phyloP scores from a whole-genome alignment of 2,888 invertebrate genomes.

The Ophion costatus region DNA sequence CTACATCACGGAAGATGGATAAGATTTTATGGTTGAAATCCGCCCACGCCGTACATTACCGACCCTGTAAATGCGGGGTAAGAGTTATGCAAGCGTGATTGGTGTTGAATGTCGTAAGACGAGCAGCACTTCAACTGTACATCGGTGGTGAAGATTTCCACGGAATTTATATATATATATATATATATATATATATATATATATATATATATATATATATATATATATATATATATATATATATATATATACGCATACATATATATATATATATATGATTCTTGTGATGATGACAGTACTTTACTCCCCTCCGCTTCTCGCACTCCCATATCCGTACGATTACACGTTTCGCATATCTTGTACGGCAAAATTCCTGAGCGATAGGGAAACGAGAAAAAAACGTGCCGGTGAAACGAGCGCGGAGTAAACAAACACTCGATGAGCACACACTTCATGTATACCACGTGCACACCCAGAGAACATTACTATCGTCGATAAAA shows the following conservation, averaged over 20 bases:
- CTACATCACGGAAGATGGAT: constrained; percentile 10
- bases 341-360: constrained; percentile 22
- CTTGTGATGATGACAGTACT: constrained; percentile 10
- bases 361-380: constrained; percentile 1
- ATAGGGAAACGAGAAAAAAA: neutral
- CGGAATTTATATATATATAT: neutral
- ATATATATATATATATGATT: too few species aligned
- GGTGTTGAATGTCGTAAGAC: constrained; percentile 57
- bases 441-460: constrained; percentile 14
- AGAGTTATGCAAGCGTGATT: constrained; percentile 38
- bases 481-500: neutral
- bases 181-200: too few species aligned
- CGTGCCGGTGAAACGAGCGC: constrained; percentile 12
- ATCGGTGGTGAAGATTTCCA: neutral
- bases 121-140: constrained; percentile 41
- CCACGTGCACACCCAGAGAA: neutral
- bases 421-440: constrained; percentile 27
- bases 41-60: constrained; percentile 22
- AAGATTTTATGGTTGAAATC: constrained; percentile 36
- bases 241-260: too few species aligned
- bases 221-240: too few species aligned
- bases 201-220: too few species aligned
- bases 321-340: constrained; percentile 6
- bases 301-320: neutral
- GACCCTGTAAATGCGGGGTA: neutral